Evolutionary conservation across 92 coral and sea anemone species (phyloP), one percentile per base, ranked within the genome.

Genomic region (Phenganax marumi): DNA sequence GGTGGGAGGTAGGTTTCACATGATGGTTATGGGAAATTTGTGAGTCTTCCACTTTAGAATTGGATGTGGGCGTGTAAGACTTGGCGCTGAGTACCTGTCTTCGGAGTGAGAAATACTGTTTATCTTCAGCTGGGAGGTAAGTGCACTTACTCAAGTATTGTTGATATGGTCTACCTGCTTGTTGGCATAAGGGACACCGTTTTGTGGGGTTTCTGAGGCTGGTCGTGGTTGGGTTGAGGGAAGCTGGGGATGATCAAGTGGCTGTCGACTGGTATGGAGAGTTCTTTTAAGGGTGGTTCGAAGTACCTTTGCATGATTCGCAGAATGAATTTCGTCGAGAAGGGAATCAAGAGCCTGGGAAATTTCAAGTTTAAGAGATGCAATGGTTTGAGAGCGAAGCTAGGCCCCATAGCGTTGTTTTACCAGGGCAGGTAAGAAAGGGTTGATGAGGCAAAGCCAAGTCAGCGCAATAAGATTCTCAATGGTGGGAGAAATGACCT

Each of bases 361-460:
- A n/a, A n/a, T n/a, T n/a, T n/a, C n/a, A n/a, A n/a, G 70, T 25
- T 54, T 54, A n/a, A 54, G 10, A n/a, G 60, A 54, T 54, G 70
- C 12, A 9, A 9, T 10, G 22, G 70, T 63, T 10, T 9, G 8
- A 25, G 19, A 9, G 8, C 70, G 10, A 8, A 63, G 70, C 22
- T 9, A 16, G 10, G 22, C 22, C 8, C 22, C 70, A 25, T 54
- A 63, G 10, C 70, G 70, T 19, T 63, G 70, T 19, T 63, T 63
- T 10, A 63, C 70, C 22, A 63, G 12, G 70, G 70, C 70, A 63
- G 70, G 70, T 11, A 63, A 19, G 22, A 25, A 63, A 54, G 60
- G 60, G n/a, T 63, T 16, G 70, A 63, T 63, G 70, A 63, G 70
- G 23, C 70, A 25, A 63, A 63, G 10, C 70, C 70, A 63, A 9